phyloP scores from a whole-genome alignment of 92 coral and sea anemone species.

The Meandrina meandrites region DNA sequence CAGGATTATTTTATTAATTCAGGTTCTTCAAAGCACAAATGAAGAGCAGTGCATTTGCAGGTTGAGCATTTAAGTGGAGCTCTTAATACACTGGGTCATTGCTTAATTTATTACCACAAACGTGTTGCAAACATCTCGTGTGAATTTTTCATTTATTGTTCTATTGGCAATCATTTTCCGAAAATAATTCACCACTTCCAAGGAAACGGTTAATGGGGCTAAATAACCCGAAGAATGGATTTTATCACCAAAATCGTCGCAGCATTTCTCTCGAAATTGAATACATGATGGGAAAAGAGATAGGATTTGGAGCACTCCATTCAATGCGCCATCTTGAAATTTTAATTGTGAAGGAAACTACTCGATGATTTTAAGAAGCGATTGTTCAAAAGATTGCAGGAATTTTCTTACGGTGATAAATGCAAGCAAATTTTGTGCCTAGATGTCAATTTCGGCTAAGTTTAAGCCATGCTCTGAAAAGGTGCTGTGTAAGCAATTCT shows the following conservation, averaged over 20 bases:
- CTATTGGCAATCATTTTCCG: neutral
- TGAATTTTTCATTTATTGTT: neutral
- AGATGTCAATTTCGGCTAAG: neutral
- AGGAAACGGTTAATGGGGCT: neutral
- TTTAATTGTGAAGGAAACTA: neutral
- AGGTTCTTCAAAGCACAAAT: neutral
- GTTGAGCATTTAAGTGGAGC: too few relatives aligned
- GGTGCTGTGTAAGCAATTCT: neutral
- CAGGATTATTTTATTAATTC: neutral
- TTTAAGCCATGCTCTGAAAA: neutral
- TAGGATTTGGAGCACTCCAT: neutral
- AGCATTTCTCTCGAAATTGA: neutral
- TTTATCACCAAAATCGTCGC: neutral
- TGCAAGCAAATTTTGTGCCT: neutral
- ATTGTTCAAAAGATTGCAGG: neutral
- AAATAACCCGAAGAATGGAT: neutral
- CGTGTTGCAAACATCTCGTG: neutral
- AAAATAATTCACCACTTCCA: neutral
- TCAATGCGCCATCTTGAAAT: too few relatives aligned
- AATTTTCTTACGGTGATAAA: neutral
- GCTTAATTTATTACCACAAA: neutral
- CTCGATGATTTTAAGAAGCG: neutral
- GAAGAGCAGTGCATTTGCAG: neutral
- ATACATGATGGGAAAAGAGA: neutral
- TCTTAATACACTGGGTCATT: neutral